A percentile compares a stretch with the other conserved stretches of the same genome.
These are phyloP conservation scores for Boleophthalmus pectinirostris DNA, from an alignment of 2,113 vertebrate species.

Conservation along the genomic window DNA sequence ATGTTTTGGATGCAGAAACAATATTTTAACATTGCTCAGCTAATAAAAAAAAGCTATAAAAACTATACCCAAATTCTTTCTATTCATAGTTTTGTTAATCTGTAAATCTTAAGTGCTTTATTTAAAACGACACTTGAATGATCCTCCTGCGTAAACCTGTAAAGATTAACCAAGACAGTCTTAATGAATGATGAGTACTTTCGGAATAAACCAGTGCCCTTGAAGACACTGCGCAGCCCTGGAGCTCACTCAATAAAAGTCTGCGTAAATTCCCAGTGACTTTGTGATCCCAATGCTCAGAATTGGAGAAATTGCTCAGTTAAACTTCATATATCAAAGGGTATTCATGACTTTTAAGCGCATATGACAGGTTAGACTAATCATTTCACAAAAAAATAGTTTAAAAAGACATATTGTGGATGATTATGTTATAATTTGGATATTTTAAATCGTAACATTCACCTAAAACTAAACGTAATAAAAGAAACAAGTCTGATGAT, in stretches of 20 bases:
- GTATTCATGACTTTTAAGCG: slow-evolving; percentile 31
- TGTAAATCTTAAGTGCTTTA: not conserved
- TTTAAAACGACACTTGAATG: not conserved
- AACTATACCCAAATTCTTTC: not conserved
- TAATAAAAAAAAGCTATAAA: not conserved
- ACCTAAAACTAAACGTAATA: no score
- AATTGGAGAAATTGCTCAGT: slow-evolving; percentile 3
- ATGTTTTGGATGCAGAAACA: no score
- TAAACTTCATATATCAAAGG: slow-evolving; percentile 10
- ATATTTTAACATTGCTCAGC: no score
- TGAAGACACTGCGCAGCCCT: slow-evolving; percentile 19
- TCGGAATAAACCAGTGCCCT: slow-evolving; percentile 30
- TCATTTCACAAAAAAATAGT: no score
- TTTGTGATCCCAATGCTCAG: not conserved
- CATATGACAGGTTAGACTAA: no score
- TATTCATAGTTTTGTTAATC: not conserved
- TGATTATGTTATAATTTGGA: no score
- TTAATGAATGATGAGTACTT: slow-evolving; percentile 38
- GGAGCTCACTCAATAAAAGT: not conserved
- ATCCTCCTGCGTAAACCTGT: slow-evolving; percentile 8
- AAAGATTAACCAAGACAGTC: slow-evolving; percentile 29
- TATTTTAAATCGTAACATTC: no score
- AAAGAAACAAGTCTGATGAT: no score
- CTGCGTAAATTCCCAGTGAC: not conserved
- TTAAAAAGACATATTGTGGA: no score